phyloP scores from a whole-genome alignment of 2,797 vertebrate species.

The Hippopotamyrus pictus region DNA sequence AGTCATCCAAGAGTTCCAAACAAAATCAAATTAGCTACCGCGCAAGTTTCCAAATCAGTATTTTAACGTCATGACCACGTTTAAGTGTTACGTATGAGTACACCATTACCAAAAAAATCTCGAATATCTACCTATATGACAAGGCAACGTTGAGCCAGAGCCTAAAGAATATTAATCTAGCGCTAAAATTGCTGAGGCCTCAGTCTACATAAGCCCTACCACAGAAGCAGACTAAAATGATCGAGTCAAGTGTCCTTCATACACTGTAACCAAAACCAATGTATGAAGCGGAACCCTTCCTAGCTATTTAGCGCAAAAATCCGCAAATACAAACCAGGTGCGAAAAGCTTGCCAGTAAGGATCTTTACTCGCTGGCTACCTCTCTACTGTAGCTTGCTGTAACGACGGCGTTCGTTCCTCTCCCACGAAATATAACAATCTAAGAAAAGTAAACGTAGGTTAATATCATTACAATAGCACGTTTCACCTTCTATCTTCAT shows the following conservation, averaged over 20 bases:
- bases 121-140: not conserved
- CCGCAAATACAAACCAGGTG: constrained; percentile 10
- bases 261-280: not conserved
- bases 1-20: constrained; percentile 20
- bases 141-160: not conserved
- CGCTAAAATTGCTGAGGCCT: not conserved
- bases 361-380: constrained; percentile 6
- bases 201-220: not conserved
- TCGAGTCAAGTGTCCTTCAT: not conserved
- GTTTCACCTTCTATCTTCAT: constrained; percentile 33
- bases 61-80: not conserved
- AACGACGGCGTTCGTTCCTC: not conserved
- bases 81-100: not conserved
- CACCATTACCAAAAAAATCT: not conserved
- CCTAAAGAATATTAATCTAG: not conserved
- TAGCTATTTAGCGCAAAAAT: not conserved
- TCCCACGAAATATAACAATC: not conserved
- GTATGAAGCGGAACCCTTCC: not conserved
- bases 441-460: not conserved
- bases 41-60: constrained; percentile 6
- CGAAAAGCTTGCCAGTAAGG: not conserved
- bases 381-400: constrained; percentile 6
- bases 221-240: not conserved
- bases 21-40: constrained; percentile 9
- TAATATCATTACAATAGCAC: constrained; percentile 16